phyloP scores from a whole-genome alignment of 92 coral and sea anemone genomes.

The Zoanthus sansibaricus region DNA sequence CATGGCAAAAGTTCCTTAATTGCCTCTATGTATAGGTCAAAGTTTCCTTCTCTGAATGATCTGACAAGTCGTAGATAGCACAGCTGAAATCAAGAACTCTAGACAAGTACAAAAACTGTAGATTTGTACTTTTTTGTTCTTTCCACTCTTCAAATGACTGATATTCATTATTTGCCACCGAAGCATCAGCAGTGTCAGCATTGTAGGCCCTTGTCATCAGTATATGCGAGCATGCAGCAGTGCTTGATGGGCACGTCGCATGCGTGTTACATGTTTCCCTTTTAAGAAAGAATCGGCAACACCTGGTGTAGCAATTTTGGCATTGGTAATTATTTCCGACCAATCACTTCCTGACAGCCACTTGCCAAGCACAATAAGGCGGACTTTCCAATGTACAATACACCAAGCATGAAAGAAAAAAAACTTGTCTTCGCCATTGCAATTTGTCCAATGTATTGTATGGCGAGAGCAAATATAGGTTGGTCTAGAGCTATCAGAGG shows the following conservation, averaged over 20 bases:
- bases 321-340: not conserved
- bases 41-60: slow-evolving; percentile 44
- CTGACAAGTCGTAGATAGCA: slow-evolving; percentile 38
- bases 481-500: not conserved
- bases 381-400: slow-evolving; percentile 14
- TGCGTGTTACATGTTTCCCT: slow-evolving; percentile 37
- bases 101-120: slow-evolving; percentile 40
- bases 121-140: not conserved
- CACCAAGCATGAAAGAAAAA: slow-evolving; percentile 25
- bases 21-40: slow-evolving; percentile 22
- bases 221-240: slow-evolving; percentile 33
- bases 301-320: slow-evolving; percentile 5
- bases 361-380: slow-evolving; percentile 10
- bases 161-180: not conserved
- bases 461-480: not conserved
- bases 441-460: not conserved
- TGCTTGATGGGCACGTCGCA: slow-evolving; percentile 42
- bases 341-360: not conserved
- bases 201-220: not conserved
- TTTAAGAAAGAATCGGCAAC: slow-evolving; percentile 22
- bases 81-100: slow-evolving; percentile 39
- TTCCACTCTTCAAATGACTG: not conserved
- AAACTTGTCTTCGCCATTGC: not conserved
- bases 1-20: slow-evolving; percentile 47
- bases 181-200: not conserved